Evolutionary conservation across 2,888 invertebrate genomes (phyloP).

Genomic region (Tetragonisca angustula): DNA sequence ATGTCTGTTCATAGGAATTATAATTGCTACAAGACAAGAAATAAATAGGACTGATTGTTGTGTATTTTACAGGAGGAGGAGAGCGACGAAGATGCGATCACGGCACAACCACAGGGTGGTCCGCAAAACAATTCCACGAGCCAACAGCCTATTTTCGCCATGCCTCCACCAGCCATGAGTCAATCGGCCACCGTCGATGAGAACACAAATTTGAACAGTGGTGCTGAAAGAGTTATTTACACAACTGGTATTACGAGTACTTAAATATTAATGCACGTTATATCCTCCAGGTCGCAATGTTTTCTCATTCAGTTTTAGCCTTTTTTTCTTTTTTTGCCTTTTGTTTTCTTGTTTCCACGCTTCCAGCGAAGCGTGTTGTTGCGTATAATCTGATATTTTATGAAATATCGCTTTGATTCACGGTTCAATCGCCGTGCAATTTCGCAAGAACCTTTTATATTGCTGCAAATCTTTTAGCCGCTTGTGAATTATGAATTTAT

Average conservation of each 20-base stretch:
- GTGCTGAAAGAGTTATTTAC: conserved; percentile 79
- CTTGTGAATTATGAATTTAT: background rate
- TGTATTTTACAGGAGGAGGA: conserved; percentile 85
- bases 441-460: background rate
- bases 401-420: background rate
- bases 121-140: conserved; percentile 82
- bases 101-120: conserved; percentile 86
- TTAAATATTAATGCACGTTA: conserved; percentile 62
- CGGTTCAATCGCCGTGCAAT: conserved; percentile 2
- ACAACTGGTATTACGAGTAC: conserved; percentile 80
- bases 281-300: conserved; percentile 15
- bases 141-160: conserved; percentile 87
- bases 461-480: background rate
- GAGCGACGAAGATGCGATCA: conserved; percentile 86
- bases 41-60: background rate
- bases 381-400: background rate
- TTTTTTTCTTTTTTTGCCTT: background rate
- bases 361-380: background rate
- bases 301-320: conserved; percentile 26
- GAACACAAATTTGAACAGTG: conserved; percentile 87
- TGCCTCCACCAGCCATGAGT: conserved; percentile 83
- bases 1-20: background rate
- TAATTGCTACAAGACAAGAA: background rate
- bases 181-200: conserved; percentile 85
- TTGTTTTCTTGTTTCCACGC: conserved; percentile 15